Conservation (phyloP, 2,113 vertebrate species). For the Reinhardtius hippoglossoides region DNA sequence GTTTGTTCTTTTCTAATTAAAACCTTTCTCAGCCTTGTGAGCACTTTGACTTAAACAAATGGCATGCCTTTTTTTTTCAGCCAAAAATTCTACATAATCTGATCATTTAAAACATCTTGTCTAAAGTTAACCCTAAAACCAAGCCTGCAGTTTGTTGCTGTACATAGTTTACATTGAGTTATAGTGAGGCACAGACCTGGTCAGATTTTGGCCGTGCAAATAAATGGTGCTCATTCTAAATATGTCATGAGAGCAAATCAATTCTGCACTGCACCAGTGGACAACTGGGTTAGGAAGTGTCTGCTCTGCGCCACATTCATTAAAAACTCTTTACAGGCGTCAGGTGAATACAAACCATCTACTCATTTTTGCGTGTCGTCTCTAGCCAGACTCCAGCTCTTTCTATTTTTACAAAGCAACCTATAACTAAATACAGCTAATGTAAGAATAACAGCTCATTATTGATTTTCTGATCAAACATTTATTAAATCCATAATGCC, state of each 20-base stretch:
- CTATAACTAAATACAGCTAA: background rate
- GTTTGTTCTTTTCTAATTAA: background rate
- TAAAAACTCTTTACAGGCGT: conserved; percentile 24
- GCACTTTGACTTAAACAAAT: background rate
- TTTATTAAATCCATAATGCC: conserved; percentile 49
- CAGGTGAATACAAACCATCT: conserved; percentile 3
- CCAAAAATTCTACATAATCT: background rate
- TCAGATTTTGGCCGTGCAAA: conserved; percentile 26
- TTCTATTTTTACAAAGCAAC: background rate
- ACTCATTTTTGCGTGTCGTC: background rate
- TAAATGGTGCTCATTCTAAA: conserved; percentile 46
- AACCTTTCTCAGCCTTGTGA: background rate
- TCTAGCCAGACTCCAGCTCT: background rate
- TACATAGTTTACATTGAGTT: background rate
- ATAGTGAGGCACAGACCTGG: background rate
- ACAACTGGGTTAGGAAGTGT: conserved; percentile 45
- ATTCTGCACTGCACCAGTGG: conserved; percentile 45
- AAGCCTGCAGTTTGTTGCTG: background rate
- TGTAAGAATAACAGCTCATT: conserved; percentile 15
- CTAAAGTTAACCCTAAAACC: background rate
- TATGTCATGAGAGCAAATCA: conserved; percentile 39
- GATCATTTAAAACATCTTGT: background rate
- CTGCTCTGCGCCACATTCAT: conserved; percentile 16
- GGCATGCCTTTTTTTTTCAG: no score
- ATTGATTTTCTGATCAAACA: conserved; percentile 31